Evolutionary conservation across 2,888 invertebrate genomes (phyloP), one percentile per base, ranked within the genome.

Genomic region (Caradrina clavipalpis): DNA sequence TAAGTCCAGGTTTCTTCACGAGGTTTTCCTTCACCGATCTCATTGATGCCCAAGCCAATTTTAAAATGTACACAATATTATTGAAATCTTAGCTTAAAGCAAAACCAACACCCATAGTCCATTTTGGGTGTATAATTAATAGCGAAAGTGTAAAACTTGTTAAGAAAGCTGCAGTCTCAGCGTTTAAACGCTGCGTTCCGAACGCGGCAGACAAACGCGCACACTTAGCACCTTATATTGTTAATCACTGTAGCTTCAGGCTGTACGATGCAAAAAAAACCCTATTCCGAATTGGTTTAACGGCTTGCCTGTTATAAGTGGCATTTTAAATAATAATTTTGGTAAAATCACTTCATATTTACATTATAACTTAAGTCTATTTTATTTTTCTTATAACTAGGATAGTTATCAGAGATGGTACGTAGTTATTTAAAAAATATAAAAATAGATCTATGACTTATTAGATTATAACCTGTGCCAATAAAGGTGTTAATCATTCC

Each of bases 101-200:
- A 31, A 51, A 81, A 70, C 39, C 65, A 56, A 54, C 58, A 35
- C 78, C 85, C 83, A 78, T 0, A n/a, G 83, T 85, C 81, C 1
- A 73, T 68, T 55, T 65, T 69, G 83, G 74, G 83, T 65, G 71
- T 78, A 39, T 13, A 62, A 58, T 82, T 82, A 76, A 56, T 76
- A 79, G 82, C 83, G 21, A 50, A 55, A 77, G 55, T 61, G 63
- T 69, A 15, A 62, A 69, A 56, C 31, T 64, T 63, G 82, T 84
- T 84, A 82, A 21, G 15, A 13, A 83, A 83, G 85, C 85, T 62
- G 69, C 55, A 22, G 21, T 45, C 7, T 7, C n/a, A 51, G 69
- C 78, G 56, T 42, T 70, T 60, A n/a, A n/a, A 55, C 47, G 45
- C 59, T 62, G 71, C 54, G 50, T 49, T 74, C 53, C 35, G 19